Evolutionary conservation across 92 coral and sea anemone species (phyloP).

Genomic region (Anthopleura xanthogrammica): DNA sequence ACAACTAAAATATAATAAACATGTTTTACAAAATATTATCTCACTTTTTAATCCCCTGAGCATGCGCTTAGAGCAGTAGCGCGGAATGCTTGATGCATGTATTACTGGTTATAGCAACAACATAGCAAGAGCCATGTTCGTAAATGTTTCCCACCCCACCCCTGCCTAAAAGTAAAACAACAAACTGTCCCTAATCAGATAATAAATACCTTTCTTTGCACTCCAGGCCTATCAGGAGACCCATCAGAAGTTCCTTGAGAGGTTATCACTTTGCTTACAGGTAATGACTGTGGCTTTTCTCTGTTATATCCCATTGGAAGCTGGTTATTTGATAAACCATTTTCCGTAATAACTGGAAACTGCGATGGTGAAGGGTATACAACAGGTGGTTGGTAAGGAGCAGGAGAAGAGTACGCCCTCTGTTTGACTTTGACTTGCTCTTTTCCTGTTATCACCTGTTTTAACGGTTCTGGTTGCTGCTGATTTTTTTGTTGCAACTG

Average conservation of each 20-base stretch:
- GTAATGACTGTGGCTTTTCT: conserved; percentile 14
- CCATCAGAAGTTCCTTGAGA: conserved; percentile 36
- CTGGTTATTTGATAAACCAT: conserved; percentile 25
- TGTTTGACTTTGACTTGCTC: conserved; percentile 44
- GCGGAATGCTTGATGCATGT: too few relatives aligned
- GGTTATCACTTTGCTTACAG: conserved; percentile 12
- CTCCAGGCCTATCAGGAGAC: conserved; percentile 45
- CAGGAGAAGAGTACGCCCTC: conserved; percentile 67
- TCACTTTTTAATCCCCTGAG: too few relatives aligned
- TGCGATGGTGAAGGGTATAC: neutral
- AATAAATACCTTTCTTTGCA: conserved; percentile 66
- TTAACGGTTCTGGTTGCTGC: conserved; percentile 52
- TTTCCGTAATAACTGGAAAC: conserved; percentile 22
- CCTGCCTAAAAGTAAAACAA: too few relatives aligned
- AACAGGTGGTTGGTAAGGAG: conserved; percentile 27
- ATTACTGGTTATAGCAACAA: too few relatives aligned
- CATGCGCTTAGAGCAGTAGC: too few relatives aligned
- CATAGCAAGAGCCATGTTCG: too few relatives aligned
- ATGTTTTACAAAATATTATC: too few relatives aligned
- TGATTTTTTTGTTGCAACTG: conserved; percentile 51
- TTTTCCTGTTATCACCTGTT: conserved; percentile 42
- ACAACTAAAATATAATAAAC: too few relatives aligned
- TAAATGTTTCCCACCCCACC: too few relatives aligned
- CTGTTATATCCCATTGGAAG: conserved; percentile 6
- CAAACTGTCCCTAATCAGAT: too few relatives aligned